phyloP scores from a whole-genome alignment of 2,888 invertebrate species.

The Aromia moschata region DNA sequence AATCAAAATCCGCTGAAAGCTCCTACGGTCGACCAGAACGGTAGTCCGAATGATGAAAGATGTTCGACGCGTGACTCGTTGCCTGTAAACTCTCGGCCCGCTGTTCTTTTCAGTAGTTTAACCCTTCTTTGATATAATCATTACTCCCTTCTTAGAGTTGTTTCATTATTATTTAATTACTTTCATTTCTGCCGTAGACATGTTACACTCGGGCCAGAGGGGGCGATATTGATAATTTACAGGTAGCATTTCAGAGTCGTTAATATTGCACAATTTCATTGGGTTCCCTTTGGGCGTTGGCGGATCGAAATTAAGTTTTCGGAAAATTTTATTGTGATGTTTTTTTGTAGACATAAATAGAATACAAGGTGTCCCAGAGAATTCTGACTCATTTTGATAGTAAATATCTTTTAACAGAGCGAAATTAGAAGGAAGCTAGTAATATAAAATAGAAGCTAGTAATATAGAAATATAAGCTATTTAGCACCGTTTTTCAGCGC shows the following conservation, averaged over 20 bases:
- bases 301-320: too few species aligned
- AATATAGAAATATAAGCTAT: too few species aligned
- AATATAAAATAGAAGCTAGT: too few species aligned
- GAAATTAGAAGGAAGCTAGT: too few species aligned
- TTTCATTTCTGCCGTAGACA: conserved; percentile 65
- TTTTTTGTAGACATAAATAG: too few species aligned
- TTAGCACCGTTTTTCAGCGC: too few species aligned
- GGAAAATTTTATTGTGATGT: too few species aligned
- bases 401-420: too few species aligned
- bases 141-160: conserved; percentile 62
- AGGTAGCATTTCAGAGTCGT: conserved; percentile 46
- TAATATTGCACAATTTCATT: conserved; percentile 44
- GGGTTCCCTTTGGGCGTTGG: too few species aligned
- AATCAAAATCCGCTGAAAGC: conserved; percentile 63
- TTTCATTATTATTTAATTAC: conserved; percentile 66
- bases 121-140: conserved; percentile 65
- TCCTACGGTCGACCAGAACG: conserved; percentile 49
- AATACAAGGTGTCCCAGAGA: too few species aligned
- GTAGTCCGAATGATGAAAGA: conserved; percentile 9
- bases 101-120: conserved; percentile 54
- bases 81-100: conserved; percentile 34
- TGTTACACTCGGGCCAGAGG: conserved; percentile 49
- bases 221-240: conserved; percentile 51
- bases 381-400: too few species aligned
- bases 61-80: conserved; percentile 19